A percentile compares a stretch with the other conserved stretches of the same genome.
Conservation (phyloP, 1,140 invertebrate genomes). For the Anastatus disparis region DNA sequence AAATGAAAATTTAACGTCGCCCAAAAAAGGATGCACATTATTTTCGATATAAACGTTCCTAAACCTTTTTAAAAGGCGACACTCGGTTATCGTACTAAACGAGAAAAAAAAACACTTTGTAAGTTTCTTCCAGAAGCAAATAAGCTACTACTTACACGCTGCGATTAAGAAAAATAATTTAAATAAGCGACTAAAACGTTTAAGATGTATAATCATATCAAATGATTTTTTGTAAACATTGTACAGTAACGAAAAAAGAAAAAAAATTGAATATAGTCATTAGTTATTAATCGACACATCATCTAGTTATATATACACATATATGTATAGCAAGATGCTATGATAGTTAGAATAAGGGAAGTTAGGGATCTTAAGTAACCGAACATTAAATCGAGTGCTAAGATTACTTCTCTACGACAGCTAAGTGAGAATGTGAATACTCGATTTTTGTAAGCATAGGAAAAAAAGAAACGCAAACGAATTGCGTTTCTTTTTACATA, state of each 20-base stretch:
- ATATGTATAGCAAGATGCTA: not conserved
- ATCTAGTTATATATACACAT: not conserved
- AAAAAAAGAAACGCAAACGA: not conserved
- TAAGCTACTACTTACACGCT: not conserved
- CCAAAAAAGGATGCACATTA: constrained; percentile 55
- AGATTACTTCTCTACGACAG: constrained; percentile 10
- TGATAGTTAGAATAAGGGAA: constrained; percentile 40
- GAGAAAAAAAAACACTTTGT: not conserved
- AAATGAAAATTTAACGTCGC: constrained; percentile 16
- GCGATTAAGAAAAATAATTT: constrained; percentile 14
- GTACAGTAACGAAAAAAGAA: constrained; percentile 58
- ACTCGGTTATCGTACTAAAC: not conserved
- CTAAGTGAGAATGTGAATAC: constrained; percentile 39
- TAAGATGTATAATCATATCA: constrained; percentile 63
- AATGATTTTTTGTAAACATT: constrained; percentile 61
- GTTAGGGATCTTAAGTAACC: constrained; percentile 42
- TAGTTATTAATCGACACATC: constrained; percentile 58
- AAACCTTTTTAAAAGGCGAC: constrained; percentile 45
- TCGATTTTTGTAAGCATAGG: too few species aligned
- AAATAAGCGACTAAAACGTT: constrained; percentile 40
- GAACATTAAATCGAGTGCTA: not conserved
- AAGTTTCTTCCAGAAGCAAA: constrained; percentile 10
- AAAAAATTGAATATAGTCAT: constrained; percentile 58
- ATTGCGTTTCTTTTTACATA: not conserved
- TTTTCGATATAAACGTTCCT: constrained; percentile 63